Evolutionary conservation across 2,113 vertebrate species (phyloP).

Genomic region (Gasterosteus aculeatus): DNA sequence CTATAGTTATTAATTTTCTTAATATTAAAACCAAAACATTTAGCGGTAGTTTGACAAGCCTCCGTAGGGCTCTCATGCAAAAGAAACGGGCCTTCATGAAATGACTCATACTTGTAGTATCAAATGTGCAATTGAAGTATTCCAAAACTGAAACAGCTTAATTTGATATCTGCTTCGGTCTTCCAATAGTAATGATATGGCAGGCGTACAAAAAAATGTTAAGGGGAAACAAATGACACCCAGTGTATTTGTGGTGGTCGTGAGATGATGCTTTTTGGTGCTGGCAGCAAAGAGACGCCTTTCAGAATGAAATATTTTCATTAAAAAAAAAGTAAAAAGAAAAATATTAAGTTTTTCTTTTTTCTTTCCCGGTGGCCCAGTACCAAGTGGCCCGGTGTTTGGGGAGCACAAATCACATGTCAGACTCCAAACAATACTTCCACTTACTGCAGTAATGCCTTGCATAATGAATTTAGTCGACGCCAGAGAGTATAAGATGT

Average conservation of each 20-base stretch:
- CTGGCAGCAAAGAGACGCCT: too few relatives aligned
- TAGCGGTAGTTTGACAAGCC: not conserved
- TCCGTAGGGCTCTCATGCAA: not conserved
- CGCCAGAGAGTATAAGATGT: not conserved
- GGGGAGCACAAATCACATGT: not conserved
- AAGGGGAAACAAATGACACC: too few relatives aligned
- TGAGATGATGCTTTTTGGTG: too few relatives aligned
- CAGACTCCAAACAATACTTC: not conserved
- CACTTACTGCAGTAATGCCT: not conserved
- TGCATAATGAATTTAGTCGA: not conserved
- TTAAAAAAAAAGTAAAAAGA: too few relatives aligned
- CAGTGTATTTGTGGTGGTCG: too few relatives aligned
- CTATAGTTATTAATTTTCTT: not conserved
- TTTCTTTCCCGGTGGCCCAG: too few relatives aligned
- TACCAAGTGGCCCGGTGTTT: too few relatives aligned
- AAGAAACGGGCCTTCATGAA: not conserved
- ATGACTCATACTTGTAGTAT: not conserved
- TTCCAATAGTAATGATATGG: too few relatives aligned
- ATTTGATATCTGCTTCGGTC: too few relatives aligned
- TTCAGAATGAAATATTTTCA: too few relatives aligned
- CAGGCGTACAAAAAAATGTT: too few relatives aligned
- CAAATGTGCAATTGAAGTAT: not conserved
- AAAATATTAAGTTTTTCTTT: too few relatives aligned
- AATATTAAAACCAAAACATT: not conserved
- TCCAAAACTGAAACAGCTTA: not conserved